Percentiles rank a stretch among this genome's conserved stretches.
Conservation (phyloP, 2,888 invertebrate genomes). For the Cheilosia variabilis region DNA sequence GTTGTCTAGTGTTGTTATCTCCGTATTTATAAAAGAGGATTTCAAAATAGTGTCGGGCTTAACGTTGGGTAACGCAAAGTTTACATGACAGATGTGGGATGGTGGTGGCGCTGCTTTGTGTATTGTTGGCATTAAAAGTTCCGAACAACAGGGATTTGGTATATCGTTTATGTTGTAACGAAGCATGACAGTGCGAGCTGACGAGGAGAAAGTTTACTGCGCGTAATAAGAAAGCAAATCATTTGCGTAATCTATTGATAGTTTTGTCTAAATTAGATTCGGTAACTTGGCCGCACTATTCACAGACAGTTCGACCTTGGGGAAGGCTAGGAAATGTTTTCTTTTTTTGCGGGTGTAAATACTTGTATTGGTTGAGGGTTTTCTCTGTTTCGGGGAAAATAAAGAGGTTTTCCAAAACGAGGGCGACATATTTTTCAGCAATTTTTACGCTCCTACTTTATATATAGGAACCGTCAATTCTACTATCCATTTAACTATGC, state of each 20-base stretch:
- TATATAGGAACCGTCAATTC: too few relatives aligned
- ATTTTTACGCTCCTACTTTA: too few relatives aligned
- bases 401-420: not conserved
- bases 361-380: too few relatives aligned
- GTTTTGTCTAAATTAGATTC: slow-evolving; percentile 59
- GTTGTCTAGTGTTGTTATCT: slow-evolving; percentile 58
- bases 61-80: slow-evolving; percentile 3
- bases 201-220: slow-evolving; percentile 31
- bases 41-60: slow-evolving; percentile 2
- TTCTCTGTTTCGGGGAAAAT: too few relatives aligned
- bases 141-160: slow-evolving; percentile 42
- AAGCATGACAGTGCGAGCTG: slow-evolving; percentile 59
- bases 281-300: slow-evolving; percentile 1
- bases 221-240: slow-evolving; percentile 48
- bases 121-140: slow-evolving; percentile 45
- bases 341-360: not conserved
- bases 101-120: slow-evolving; percentile 1
- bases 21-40: slow-evolving; percentile 47
- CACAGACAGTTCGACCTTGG: not conserved
- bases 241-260: slow-evolving; percentile 57
- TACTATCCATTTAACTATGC: too few relatives aligned
- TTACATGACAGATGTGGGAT: slow-evolving; percentile 5
- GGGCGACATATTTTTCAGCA: not conserved
- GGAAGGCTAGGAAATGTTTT: slow-evolving; percentile 15
- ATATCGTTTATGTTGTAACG: slow-evolving; percentile 56